Evolutionary conservation across 2,113 vertebrate genomes (phyloP), one percentile per base, ranked within the genome.

Genomic region (Dasyurus viverrinus): DNA sequence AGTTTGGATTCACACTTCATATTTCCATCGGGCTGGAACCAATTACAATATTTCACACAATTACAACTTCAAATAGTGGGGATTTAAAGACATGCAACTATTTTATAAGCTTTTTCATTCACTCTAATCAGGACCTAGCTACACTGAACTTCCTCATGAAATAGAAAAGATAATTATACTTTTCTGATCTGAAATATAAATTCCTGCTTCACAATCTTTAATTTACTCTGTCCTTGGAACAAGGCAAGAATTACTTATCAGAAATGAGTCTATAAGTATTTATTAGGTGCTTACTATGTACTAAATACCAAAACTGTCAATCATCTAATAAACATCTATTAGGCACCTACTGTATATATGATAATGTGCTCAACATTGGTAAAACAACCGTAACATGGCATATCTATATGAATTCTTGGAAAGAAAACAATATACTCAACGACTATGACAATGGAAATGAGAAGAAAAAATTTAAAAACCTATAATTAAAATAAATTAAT

Each of bases 171-270:
- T 89, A 90, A 94, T 96, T 90, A 23, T 24, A 50, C 96, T 94
- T 96, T 91, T 53, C 36, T n/a, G 95, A 93, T 94, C 94, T 90
- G 22, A 7, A 90, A 93, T 52, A 91, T 57, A 89, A 95, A 94
- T 90, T 95, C 93, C 96, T 9, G 24, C 3, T 89, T 50, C 60
- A 25, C 16, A 91, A 91, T 95, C 92, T 93, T 27, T n/a, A 22
- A 84, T 22, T 84, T 22, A 0, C 1, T 57, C 53, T 8, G 26
- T 14, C 95, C 55, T 94, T 47, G 0, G 55, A 90, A 92, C 93
- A 2, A 10, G 93, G 84, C 95, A 10, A 8, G 52, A 93, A 95
- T 94, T 97, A 42, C 96, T 96, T 97, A 16, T 22, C 19, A 22
- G 16, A 42, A n/a, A 1, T 22, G 68, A 23, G n/a, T 84, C 68